Evolutionary conservation across 2,113 vertebrate genomes (phyloP), one percentile per base, ranked within the genome.

Genomic region (Ptilorrhoa leucosticta): DNA sequence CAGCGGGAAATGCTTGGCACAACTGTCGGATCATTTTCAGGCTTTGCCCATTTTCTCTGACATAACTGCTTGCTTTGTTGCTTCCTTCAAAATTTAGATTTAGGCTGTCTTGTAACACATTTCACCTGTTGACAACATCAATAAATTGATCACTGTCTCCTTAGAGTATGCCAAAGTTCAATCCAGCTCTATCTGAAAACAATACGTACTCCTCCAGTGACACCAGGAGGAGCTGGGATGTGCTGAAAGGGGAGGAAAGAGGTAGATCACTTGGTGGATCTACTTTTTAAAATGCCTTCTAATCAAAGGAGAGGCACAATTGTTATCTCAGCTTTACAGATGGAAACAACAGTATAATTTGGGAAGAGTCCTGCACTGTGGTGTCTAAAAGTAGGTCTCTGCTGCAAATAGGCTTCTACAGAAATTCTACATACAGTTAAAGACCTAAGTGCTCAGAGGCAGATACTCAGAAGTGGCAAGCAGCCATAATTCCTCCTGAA

Each of bases 401-500:
- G 69, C 42, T 80, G 65, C 66, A 89, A 91, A 91, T 6, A 70
- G 50, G 30, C 35, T 92, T 83, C 65, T 72, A 53, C n/a, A 82
- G 53, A 75, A 94, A 84, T 87, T 78, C 35, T 68, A 87, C 69
- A 42, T 53, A 37, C 60, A 82, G 30, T 60, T 89, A 68, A 84
- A 91, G 81, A 87, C 33, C 53, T 48, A 53, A 89, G 28, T 3
- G 5, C 73, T 82, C 66, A 35, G 63, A 91, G 58, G 87, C 93
- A 87, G 87, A 84, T 45, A 94, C 60, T 95, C 54, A 88, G 75
- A 95, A 93, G 85, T 78, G 79, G 85, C 90, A 90, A 75, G 83
- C 33, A 83, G 92, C 50, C 71, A 65, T 40, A 94, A 92, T 90
- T 96, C 83, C 90, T 92, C 80, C 85, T 84, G 85, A 75, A 95